Conservation (phyloP, 1,140 invertebrate species). For the Formica selysi region DNA sequence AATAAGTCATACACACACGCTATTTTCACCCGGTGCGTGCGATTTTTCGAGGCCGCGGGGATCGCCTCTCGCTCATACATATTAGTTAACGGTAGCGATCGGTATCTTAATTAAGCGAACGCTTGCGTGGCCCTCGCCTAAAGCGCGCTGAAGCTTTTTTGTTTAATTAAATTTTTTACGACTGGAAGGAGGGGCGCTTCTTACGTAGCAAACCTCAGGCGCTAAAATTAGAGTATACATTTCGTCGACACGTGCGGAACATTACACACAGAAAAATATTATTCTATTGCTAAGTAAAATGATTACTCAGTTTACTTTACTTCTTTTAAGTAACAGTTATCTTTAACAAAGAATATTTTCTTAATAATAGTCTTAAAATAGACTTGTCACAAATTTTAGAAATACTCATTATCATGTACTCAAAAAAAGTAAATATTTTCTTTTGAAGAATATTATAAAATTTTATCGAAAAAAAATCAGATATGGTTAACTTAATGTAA, state of each 20-base stretch:
- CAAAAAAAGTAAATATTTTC: no score
- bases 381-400: no score
- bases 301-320: no score
- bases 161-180: slow-evolving; percentile 49
- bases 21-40: slow-evolving; percentile 31
- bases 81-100: slow-evolving; percentile 33
- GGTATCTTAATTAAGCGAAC: slow-evolving; percentile 56
- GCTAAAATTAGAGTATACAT: slow-evolving; percentile 45
- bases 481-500: no score
- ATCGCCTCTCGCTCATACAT: slow-evolving; percentile 7
- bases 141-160: slow-evolving; percentile 17
- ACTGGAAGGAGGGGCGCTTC: neutral
- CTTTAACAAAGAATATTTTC: no score
- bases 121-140: slow-evolving; percentile 7
- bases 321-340: no score
- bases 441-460: no score
- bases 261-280: neutral
- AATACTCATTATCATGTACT: no score
- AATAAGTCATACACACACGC: slow-evolving; percentile 28
- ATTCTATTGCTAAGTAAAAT: no score
- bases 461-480: no score
- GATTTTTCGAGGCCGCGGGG: slow-evolving; percentile 1
- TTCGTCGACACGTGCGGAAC: slow-evolving; percentile 9
- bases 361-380: no score
- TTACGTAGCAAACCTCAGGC: slow-evolving; percentile 2